These are phyloP conservation scores for Onychostruthus taczanowskii DNA, from an alignment of 2,113 vertebrate genomes.

Conservation along the genomic window DNA sequence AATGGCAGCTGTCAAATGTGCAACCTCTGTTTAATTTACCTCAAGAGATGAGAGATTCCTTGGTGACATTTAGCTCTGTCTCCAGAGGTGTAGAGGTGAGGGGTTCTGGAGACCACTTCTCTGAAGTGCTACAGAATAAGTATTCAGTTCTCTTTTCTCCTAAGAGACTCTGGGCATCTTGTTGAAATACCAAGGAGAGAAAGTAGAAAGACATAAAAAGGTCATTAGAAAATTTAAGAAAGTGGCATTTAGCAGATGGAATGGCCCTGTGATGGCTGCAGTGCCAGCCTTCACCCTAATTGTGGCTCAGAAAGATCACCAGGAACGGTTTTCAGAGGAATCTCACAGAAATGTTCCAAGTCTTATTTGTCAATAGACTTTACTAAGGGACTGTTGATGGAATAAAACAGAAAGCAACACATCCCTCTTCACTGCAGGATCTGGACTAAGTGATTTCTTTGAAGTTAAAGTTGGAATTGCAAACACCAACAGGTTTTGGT, in stretches of 20 bases:
- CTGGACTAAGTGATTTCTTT: not conserved
- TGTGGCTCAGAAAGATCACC: not conserved
- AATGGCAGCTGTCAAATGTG: slow-evolving; percentile 69
- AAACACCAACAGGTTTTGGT: too few relatives aligned
- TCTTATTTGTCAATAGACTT: not conserved
- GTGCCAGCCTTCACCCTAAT: not conserved
- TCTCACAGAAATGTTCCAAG: not conserved
- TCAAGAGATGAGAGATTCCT: slow-evolving; percentile 64
- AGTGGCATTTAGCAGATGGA: slow-evolving; percentile 66
- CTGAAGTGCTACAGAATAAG: slow-evolving; percentile 55
- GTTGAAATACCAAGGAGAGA: slow-evolving; percentile 71
- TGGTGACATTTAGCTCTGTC: slow-evolving; percentile 61
- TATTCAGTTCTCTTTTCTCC: slow-evolving; percentile 41
- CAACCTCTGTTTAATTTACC: slow-evolving; percentile 37
- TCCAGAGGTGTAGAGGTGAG: slow-evolving; percentile 44
- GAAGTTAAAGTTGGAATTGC: not conserved
- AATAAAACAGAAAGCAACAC: too few relatives aligned
- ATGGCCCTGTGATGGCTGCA: not conserved
- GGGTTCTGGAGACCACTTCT: slow-evolving; percentile 37
- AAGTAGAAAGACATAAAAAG: slow-evolving; percentile 59
- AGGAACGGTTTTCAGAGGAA: not conserved
- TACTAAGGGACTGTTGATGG: not conserved
- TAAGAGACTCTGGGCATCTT: slow-evolving; percentile 20
- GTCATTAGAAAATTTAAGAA: slow-evolving; percentile 56
- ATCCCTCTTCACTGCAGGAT: not conserved